phyloP scores from a whole-genome alignment of 2,113 vertebrate genomes.

The Dicentrarchus labrax region DNA sequence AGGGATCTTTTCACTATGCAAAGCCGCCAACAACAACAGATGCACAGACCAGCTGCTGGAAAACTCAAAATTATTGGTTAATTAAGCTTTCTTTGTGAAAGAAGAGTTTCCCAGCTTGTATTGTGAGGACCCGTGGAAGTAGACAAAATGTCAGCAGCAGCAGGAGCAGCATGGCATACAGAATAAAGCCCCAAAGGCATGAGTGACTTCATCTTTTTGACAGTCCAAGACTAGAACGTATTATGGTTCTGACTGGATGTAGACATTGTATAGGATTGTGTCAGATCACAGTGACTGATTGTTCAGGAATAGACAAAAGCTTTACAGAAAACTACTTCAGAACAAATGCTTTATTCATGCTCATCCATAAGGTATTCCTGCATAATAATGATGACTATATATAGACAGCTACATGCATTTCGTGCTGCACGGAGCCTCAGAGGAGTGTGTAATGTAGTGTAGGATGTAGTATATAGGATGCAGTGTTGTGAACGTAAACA shows the following conservation, averaged over 20 bases:
- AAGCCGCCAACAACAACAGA: slow-evolving; percentile 67
- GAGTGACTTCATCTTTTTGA: slow-evolving; percentile 61
- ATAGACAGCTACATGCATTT: slow-evolving; percentile 52
- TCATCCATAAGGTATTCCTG: slow-evolving; percentile 60
- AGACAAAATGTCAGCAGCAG: slow-evolving; percentile 51
- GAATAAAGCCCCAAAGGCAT: slow-evolving; percentile 50
- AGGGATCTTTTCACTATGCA: slow-evolving; percentile 54
- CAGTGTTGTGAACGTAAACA: slow-evolving; percentile 37
- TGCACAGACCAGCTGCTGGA: slow-evolving; percentile 54
- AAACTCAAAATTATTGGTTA: slow-evolving; percentile 63
- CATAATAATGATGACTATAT: slow-evolving; percentile 72
- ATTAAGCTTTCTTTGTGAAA: slow-evolving; percentile 56
- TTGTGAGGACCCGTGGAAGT: slow-evolving; percentile 3
- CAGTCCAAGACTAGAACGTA: slow-evolving; percentile 47
- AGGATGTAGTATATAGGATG: slow-evolving; percentile 38
- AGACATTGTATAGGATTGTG: slow-evolving; percentile 24
- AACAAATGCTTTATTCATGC: slow-evolving; percentile 54
- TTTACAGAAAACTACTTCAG: slow-evolving; percentile 23
- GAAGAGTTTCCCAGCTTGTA: slow-evolving; percentile 21
- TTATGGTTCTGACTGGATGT: slow-evolving; percentile 25
- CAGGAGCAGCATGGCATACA: slow-evolving; percentile 27
- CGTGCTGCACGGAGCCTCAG: slow-evolving; percentile 36
- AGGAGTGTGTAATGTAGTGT: slow-evolving; percentile 23
- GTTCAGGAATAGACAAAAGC: slow-evolving; percentile 35
- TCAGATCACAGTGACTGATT: slow-evolving; percentile 37